Percentiles rank a stretch among this genome's conserved stretches.
Conservation (phyloP, 2,113 vertebrate species). For the Trichomycterus rosablanca region DNA sequence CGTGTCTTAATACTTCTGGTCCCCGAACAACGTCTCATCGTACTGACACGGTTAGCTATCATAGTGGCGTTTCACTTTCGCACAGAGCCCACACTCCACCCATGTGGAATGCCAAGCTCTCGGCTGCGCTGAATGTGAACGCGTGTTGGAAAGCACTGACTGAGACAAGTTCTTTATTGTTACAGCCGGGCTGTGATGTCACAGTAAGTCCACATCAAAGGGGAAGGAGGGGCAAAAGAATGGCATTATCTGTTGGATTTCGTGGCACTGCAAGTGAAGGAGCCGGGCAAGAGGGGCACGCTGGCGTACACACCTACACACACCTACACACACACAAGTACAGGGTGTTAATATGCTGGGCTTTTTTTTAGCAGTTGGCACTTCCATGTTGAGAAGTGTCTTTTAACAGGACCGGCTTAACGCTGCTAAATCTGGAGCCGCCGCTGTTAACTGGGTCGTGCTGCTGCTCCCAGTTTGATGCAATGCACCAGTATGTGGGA, state of each 20-base stretch:
- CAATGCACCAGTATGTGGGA: too few relatives aligned
- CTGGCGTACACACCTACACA: slow-evolving; percentile 12
- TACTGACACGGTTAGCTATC: slow-evolving; percentile 35
- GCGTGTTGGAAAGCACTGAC: not conserved
- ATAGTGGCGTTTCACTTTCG: slow-evolving; percentile 53
- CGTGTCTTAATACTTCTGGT: too few relatives aligned
- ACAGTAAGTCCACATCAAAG: slow-evolving; percentile 62
- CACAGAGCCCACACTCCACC: slow-evolving; percentile 46
- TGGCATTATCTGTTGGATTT: not conserved
- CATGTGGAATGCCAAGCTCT: slow-evolving; percentile 59
- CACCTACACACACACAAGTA: slow-evolving; percentile 4
- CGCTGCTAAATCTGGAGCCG: slow-evolving; percentile 23
- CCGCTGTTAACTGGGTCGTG: slow-evolving; percentile 20
- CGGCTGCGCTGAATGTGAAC: slow-evolving; percentile 46
- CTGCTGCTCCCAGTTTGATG: too few relatives aligned
- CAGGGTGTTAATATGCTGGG: not conserved
- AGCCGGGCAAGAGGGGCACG: slow-evolving; percentile 42
- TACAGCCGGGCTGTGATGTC: slow-evolving; percentile 56
- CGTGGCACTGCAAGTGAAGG: too few relatives aligned
- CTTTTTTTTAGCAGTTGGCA: slow-evolving; percentile 32
- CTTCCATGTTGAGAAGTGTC: slow-evolving; percentile 18
- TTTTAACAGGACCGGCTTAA: slow-evolving; percentile 20
- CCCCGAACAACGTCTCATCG: too few relatives aligned
- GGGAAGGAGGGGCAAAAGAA: slow-evolving; percentile 42
- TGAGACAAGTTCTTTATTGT: slow-evolving; percentile 64